Evolutionary conservation across 2,113 vertebrate species (phyloP), one percentile per base, ranked within the genome.

Genomic region (Tyrannus savana): DNA sequence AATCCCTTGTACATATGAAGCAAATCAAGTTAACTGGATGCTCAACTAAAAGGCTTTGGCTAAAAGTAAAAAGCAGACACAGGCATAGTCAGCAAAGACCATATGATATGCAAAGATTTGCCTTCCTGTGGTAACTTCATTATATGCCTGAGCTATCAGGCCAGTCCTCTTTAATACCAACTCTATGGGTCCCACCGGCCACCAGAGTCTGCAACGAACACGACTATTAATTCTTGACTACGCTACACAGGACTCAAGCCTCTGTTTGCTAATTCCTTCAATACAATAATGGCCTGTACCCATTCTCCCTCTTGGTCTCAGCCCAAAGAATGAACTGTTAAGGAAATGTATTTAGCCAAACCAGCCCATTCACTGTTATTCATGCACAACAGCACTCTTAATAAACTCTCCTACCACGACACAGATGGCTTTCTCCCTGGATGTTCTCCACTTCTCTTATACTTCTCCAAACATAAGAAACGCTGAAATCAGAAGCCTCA

Each of bases 321-420:
- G 64, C 60, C 44, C 75, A 77, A 77, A 86, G 56, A 94, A 67
- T 14, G 59, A 92, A 87, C 55, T 2, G 41, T 35, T 80, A 81
- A 87, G 49, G 60, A 95, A 95, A 89, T 7, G 46, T 52, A 60
- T 90, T 77, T 93, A 84, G 75, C n/a, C 60, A 90, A 90, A 93
- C n/a, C 14, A 89, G 39, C 49, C 68, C 56, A 80, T 83, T 76
- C 67, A 68, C 75, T 59, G 75, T 42, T 55, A 89, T 14, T 78
- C 80, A 87, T 8, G 41, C 77, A 73, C 67, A 63, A 77, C 12
- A 87, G 58, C 87, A 79, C 41, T 44, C 50, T 56, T 55, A 87
- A 13, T 9, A 18, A 92, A 94, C 35, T 42, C 59, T 73, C 19
- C 53, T 41, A 71, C 53, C 72, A 83, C 0, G 9, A 90, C 55